Evolutionary conservation across 2,888 invertebrate species (phyloP).

Genomic region (Anarsia innoxiella): DNA sequence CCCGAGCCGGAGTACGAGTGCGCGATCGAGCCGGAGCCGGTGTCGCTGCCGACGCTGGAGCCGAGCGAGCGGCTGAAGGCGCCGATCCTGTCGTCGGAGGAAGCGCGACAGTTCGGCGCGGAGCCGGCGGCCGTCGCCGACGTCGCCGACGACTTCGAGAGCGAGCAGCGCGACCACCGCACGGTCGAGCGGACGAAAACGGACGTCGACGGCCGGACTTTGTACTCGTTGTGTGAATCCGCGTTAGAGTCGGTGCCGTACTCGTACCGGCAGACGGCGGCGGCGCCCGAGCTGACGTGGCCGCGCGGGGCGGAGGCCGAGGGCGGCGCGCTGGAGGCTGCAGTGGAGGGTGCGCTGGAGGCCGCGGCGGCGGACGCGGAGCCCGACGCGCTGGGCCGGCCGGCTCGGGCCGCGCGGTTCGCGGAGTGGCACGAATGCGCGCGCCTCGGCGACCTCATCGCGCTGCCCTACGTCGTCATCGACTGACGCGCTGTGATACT

Average conservation of each 20-base stretch:
- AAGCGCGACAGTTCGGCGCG: conserved; percentile 22
- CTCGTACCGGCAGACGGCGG: conserved; percentile 33
- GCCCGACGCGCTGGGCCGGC: conserved; percentile 41
- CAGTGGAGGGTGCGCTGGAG: conserved; percentile 22
- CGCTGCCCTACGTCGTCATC: conserved; percentile 97
- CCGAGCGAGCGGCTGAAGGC: conserved; percentile 55
- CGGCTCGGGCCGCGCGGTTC: conserved; percentile 72
- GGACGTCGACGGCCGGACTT: conserved; percentile 35
- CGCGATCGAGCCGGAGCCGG: conserved; percentile 26
- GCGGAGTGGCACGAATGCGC: conserved; percentile 95
- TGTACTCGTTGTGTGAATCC: conserved; percentile 34
- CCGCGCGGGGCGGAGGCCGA: conserved; percentile 20
- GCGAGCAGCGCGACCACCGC: conserved; percentile 44
- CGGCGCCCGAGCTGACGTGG: conserved; percentile 40
- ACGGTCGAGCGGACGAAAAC: conserved; percentile 63
- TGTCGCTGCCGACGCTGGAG: conserved; percentile 34
- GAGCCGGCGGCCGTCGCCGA: conserved; percentile 13
- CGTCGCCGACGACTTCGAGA: conserved; percentile 25
- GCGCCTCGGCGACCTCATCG: conserved; percentile 87
- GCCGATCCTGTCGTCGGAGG: conserved; percentile 40
- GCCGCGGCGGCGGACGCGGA: conserved; percentile 13
- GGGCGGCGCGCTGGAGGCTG: conserved; percentile 16
- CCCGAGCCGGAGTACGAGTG: conserved; percentile 12
- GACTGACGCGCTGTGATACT: conserved; percentile 76
- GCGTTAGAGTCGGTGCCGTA: conserved; percentile 34